Evolutionary conservation across 1,140 invertebrate genomes (phyloP).

Genomic region (Elysia chlorotica): DNA sequence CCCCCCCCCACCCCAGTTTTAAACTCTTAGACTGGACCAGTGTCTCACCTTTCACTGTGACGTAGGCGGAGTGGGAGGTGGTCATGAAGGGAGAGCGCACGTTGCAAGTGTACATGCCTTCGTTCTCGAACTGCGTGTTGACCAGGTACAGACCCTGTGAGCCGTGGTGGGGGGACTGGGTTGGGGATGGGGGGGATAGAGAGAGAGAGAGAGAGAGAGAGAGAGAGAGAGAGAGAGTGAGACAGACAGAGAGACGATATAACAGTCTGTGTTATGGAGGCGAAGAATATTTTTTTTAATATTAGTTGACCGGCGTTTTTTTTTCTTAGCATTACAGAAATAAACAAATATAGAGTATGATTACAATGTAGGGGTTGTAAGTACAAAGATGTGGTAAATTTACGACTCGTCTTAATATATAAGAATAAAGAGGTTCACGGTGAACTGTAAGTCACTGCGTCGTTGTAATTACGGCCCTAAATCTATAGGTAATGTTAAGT

Average conservation of each 20-base stretch:
- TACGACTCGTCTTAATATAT: no score
- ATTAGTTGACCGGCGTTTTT: background rate
- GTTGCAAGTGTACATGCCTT: constrained; percentile 68
- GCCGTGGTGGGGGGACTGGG: background rate
- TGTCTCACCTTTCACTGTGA: constrained; percentile 82
- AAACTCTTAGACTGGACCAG: no score
- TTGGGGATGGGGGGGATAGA: background rate
- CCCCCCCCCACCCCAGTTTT: no score
- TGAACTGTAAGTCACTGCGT: no score
- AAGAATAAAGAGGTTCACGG: no score
- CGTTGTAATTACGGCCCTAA: no score
- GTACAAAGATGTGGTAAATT: no score
- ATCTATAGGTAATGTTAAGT: no score
- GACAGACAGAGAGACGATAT: background rate
- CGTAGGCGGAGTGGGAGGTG: constrained; percentile 78
- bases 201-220: background rate
- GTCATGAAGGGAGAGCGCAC: constrained; percentile 80
- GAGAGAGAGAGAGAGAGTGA: background rate
- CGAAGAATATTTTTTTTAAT: no score
- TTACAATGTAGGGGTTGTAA: no score
- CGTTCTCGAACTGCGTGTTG: constrained; percentile 39
- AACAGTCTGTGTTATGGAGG: no score
- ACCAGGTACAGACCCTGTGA: constrained; percentile 33
- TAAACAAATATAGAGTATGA: background rate
- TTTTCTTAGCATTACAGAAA: background rate